Percentiles rank a stretch among this genome's conserved stretches.
Conservation (phyloP, 2,797 vertebrate species). For the Dermochelys coriacea region DNA sequence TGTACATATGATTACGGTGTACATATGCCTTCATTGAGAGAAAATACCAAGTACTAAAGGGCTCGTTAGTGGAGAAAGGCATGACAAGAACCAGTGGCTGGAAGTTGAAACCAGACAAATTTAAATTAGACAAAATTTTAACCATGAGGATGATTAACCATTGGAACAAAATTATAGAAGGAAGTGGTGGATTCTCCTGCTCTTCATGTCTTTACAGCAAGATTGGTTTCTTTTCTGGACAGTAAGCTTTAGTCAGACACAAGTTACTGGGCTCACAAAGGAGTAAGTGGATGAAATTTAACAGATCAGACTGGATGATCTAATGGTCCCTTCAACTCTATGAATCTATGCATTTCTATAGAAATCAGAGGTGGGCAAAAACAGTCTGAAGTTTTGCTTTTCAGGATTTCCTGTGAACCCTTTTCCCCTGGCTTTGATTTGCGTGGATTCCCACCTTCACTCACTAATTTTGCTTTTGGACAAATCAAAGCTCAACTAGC, state of each 20-base stretch:
- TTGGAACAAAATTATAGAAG: not conserved
- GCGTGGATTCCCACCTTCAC: not conserved
- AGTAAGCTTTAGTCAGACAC: not conserved
- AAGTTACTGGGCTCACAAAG: slow-evolving; percentile 19
- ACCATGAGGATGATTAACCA: not conserved
- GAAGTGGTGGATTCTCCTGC: not conserved
- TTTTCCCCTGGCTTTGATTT: slow-evolving; percentile 47
- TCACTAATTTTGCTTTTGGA: slow-evolving; percentile 7
- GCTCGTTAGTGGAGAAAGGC: not conserved
- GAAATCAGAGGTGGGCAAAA: slow-evolving; percentile 28
- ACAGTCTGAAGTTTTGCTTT: not conserved
- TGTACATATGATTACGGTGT: not conserved
- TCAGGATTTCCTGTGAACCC: not conserved
- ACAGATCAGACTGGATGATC: slow-evolving; percentile 21
- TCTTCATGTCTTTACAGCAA: not conserved
- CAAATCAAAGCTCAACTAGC: slow-evolving; percentile 16
- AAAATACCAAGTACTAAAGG: not conserved
- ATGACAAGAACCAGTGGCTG: not conserved
- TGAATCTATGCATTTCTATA: slow-evolving; percentile 32
- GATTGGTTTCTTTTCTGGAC: not conserved
- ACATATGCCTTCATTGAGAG: not conserved
- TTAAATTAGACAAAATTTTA: not conserved
- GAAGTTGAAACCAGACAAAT: not conserved
- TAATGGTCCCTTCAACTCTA: not conserved
- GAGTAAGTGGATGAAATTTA: slow-evolving; percentile 34